These are phyloP conservation scores for Kuschelorhynchus macadamiae DNA, from an alignment of 2,888 invertebrate genomes.

Conservation along the genomic window DNA sequence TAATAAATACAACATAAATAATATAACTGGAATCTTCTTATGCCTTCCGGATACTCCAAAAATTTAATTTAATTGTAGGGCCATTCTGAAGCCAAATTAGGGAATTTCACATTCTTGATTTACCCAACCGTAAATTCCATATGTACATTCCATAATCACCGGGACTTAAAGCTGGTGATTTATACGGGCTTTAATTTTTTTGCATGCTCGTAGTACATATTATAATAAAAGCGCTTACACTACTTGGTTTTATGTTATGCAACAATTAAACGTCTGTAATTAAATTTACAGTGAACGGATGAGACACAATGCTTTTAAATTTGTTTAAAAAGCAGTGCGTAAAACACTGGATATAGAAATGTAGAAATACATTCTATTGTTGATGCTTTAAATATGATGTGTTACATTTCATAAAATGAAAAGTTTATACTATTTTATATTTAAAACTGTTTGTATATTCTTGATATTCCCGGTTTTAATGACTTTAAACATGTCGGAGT, in stretches of 20 bases:
- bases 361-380: no score
- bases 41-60: constrained; percentile 24
- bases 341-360: no score
- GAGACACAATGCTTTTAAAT: constrained; percentile 33
- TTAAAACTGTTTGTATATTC: no score
- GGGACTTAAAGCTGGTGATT: constrained; percentile 62
- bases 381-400: no score
- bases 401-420: no score
- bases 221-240: constrained; percentile 50
- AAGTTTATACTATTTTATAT: no score
- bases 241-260: constrained; percentile 29
- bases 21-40: constrained; percentile 27
- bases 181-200: constrained; percentile 63
- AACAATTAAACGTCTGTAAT: constrained; percentile 41
- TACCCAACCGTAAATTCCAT: constrained; percentile 66
- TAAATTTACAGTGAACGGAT: constrained; percentile 42
- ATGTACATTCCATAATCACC: constrained; percentile 66
- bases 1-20: constrained; percentile 38
- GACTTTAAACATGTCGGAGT: no score
- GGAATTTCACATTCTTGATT: constrained; percentile 65
- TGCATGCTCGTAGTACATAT: constrained; percentile 52
- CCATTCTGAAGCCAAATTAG: constrained; percentile 31
- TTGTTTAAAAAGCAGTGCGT: constrained; percentile 3
- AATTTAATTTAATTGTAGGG: constrained; percentile 32
- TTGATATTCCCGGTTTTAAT: no score